phyloP scores from a whole-genome alignment of 2,797 vertebrate genomes.

The Scleropages formosus region DNA sequence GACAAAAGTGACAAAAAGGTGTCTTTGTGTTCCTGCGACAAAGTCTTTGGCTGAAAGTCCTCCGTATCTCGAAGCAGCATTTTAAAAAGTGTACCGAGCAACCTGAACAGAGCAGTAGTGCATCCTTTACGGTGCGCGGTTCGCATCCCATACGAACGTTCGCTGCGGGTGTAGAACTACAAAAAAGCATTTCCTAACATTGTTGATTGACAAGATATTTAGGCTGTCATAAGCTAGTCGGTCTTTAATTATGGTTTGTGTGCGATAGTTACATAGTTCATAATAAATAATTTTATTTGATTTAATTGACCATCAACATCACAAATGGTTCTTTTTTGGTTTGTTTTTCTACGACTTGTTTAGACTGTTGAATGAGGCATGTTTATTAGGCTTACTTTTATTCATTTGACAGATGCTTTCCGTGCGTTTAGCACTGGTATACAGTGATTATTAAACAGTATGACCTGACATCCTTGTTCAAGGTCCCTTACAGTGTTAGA shows the following conservation, averaged over 20 bases:
- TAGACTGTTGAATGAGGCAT: neutral
- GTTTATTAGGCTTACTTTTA: neutral
- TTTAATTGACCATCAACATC: too few relatives aligned
- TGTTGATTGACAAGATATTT: neutral
- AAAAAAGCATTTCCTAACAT: neutral
- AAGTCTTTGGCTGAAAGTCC: neutral
- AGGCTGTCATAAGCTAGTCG: slow-evolving; percentile 2
- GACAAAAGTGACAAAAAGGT: neutral
- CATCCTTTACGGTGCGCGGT: neutral
- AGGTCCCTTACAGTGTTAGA: too few relatives aligned
- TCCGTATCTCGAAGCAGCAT: too few relatives aligned
- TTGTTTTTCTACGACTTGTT: neutral
- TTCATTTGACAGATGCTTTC: neutral
- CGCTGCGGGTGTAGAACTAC: neutral
- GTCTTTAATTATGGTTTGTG: neutral
- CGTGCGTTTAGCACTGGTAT: too few relatives aligned
- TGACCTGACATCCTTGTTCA: too few relatives aligned
- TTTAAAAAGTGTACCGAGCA: neutral
- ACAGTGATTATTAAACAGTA: too few relatives aligned
- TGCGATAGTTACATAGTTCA: too few relatives aligned
- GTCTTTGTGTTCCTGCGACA: neutral
- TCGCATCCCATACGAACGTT: neutral
- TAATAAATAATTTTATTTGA: too few relatives aligned
- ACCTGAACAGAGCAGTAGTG: neutral
- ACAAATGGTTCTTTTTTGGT: too few relatives aligned